A percentile compares a stretch with the other conserved stretches of the same genome.
Evolutionary conservation across 2,113 vertebrate species (phyloP).

Genomic region (Pholis gunnellus): DNA sequence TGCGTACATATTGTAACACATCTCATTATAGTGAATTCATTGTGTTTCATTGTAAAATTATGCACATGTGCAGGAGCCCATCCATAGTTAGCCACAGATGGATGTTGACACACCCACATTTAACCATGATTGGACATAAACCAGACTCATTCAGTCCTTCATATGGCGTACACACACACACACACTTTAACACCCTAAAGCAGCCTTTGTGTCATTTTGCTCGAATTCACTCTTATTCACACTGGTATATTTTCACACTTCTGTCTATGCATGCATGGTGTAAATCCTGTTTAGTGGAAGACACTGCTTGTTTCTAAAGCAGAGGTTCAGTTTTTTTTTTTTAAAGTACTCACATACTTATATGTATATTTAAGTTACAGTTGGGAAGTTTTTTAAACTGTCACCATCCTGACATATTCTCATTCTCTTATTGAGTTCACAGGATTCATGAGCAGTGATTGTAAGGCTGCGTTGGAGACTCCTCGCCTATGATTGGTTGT

Average conservation of each 20-base stretch:
- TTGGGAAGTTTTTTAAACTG: no score
- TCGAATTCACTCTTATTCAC: neutral
- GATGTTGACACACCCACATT: constrained; percentile 18
- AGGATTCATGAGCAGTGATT: neutral
- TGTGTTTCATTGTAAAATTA: constrained; percentile 29
- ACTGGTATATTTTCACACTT: neutral
- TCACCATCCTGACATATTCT: no score
- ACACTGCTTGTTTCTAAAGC: neutral
- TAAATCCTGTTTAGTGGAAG: neutral
- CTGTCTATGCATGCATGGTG: neutral
- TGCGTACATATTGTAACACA: constrained; percentile 27
- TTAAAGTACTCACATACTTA: neutral
- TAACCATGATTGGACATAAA: constrained; percentile 26
- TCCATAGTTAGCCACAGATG: constrained; percentile 1
- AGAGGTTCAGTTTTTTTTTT: neutral
- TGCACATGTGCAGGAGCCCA: constrained; percentile 9
- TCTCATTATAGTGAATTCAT: constrained; percentile 41
- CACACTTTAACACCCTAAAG: neutral
- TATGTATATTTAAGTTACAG: neutral
- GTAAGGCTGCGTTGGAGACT: neutral
- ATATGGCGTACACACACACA: neutral
- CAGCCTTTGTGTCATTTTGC: neutral
- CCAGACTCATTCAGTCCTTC: constrained; percentile 35
- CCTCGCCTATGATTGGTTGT: neutral
- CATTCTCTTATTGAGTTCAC: neutral